Evolutionary conservation across 2,797 vertebrate species (phyloP), one percentile per base, ranked within the genome.

Genomic region (Pipistrellus kuhlii): DNA sequence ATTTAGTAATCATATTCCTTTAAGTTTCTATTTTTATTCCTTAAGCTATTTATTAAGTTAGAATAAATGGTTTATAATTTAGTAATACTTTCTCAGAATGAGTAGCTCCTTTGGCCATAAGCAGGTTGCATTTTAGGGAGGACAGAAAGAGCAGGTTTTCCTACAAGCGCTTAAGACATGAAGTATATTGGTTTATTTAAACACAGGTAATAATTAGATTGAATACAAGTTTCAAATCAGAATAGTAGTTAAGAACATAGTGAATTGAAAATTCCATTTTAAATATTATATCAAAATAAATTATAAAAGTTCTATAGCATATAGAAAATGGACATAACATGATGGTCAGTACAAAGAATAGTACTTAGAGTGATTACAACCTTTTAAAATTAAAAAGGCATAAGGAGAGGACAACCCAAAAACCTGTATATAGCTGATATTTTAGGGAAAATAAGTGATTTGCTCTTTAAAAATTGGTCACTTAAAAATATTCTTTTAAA

Each of bases 161-260:
- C n/a, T 55, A 27, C 9, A 82, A 32, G 48, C 86, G 9, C 44
- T 51, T 69, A 62, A 81, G 78, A 53, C 30, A 38, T 81, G 44
- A 85, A 62, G 15, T 82, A 0, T 48, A 32, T 55, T 80, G 5
- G 14, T 62, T 92, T 89, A 30, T 87, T 92, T 71, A 83, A 88
- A 71, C 30, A 71, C 6, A 55, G 62, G 8, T 48, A n/a, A 86
- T 27, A 41, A 91, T 93, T 80, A 92, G 66, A 25, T n/a, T 38
- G n/a, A 80, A 75, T 90, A 55, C 18, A 83, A 75, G 80, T 87
- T 83, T 89, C 18, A 94, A 83, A 55, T 91, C 27, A 91, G 55
- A 82, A 75, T 83, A 69, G 48, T 12, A 48, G 78, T 90, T 90
- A 81, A 84, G 73, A 77, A 85, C 10, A 72, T 30, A 32, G 48